phyloP scores from a whole-genome alignment of 2,888 invertebrate species.

The Sthenelais limicola region DNA sequence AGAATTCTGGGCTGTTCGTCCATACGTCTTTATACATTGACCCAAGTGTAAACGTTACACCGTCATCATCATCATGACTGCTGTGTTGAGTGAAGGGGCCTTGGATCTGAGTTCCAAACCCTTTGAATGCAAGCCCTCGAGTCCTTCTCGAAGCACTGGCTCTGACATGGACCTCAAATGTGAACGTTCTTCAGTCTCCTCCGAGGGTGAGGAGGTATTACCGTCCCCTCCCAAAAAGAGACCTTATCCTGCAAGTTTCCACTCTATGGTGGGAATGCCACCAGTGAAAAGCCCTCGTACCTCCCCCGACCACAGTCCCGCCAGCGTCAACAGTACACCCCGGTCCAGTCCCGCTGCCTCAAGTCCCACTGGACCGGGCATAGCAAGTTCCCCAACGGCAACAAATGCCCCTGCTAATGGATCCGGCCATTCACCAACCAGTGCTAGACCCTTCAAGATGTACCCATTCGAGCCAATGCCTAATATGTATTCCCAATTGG shows the following conservation, averaged over 20 bases:
- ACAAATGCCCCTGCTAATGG: not conserved
- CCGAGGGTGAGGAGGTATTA: conserved; percentile 11
- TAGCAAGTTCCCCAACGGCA: conserved; percentile 4
- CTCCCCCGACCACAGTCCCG: conserved; percentile 19
- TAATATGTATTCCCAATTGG: conserved; percentile 32
- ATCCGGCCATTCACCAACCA: conserved; percentile 23
- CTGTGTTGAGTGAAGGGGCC: conserved; percentile 12
- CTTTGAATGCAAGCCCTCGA: conserved; percentile 13
- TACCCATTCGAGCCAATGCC: conserved; percentile 44
- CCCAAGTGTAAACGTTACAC: no score
- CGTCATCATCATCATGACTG: not conserved
- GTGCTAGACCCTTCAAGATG: conserved; percentile 42
- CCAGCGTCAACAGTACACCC: conserved; percentile 19
- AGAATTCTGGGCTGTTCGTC: no score
- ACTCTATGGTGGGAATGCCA: not conserved
- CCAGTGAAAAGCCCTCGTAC: conserved; percentile 8
- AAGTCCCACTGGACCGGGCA: conserved; percentile 6
- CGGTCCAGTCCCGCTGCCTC: conserved; percentile 13
- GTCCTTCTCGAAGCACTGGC: not conserved
- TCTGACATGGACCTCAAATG: not conserved
- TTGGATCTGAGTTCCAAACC: conserved; percentile 25
- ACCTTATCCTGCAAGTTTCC: not conserved
- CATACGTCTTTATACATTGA: no score
- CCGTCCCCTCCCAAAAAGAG: conserved; percentile 13
- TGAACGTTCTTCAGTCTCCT: conserved; percentile 27